These are phyloP conservation scores for Toxotes jaculatrix DNA, from an alignment of 2,113 vertebrate genomes.

Conservation along the genomic window DNA sequence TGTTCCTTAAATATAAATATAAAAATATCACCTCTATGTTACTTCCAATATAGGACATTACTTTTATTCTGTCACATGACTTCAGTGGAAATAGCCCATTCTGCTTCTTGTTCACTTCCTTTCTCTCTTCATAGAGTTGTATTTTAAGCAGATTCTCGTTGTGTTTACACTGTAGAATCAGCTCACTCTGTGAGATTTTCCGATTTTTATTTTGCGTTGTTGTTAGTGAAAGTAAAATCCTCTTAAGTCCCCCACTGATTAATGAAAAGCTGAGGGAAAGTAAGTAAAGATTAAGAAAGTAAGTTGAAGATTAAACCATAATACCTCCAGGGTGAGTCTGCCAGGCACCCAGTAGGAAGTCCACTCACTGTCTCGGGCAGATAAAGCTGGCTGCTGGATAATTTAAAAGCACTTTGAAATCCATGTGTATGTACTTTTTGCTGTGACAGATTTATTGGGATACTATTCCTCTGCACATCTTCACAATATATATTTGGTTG, in stretches of 20 bases:
- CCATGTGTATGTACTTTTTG: neutral
- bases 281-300: too few relatives aligned
- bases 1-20: neutral
- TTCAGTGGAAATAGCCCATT: neutral
- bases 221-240: conserved; percentile 47
- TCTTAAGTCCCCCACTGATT: conserved; percentile 61
- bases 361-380: conserved; percentile 14
- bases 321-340: conserved; percentile 20
- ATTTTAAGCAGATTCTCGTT: conserved; percentile 7
- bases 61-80: neutral
- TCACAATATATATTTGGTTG: neutral
- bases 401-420: conserved; percentile 13
- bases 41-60: neutral
- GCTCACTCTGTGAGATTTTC: conserved; percentile 16
- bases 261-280: conserved; percentile 58
- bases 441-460: neutral
- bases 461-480: neutral
- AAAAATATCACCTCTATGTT: neutral
- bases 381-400: conserved; percentile 25
- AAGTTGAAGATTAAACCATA: conserved; percentile 66
- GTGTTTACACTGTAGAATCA: conserved; percentile 35
- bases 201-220: conserved; percentile 39
- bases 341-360: conserved; percentile 34
- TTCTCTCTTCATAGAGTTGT: neutral
- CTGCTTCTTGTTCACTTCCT: neutral